Conservation (phyloP, 2,888 invertebrate species). For the Axea sp. region DNA sequence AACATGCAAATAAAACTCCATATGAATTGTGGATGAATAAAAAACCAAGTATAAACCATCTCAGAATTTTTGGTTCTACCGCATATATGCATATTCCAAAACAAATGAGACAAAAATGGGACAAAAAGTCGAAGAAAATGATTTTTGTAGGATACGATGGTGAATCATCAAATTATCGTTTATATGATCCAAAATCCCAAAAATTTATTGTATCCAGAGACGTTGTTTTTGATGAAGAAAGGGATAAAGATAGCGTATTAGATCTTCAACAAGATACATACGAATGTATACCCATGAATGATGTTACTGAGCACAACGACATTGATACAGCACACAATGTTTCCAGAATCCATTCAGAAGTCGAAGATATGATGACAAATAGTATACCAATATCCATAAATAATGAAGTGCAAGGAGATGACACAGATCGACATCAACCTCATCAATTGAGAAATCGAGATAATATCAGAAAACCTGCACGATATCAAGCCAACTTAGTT, state of each 20-base stretch:
- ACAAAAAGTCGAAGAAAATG: not conserved
- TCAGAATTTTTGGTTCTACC: conserved; percentile 1
- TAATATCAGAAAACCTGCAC: not conserved
- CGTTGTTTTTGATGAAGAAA: not conserved
- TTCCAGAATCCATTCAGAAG: no score
- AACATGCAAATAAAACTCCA: conserved; percentile 11
- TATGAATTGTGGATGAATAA: conserved; percentile 32
- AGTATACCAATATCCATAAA: no score
- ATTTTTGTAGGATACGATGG: conserved; percentile 21
- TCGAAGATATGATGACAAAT: not conserved
- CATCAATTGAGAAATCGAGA: conserved; percentile 6
- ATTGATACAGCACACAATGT: no score
- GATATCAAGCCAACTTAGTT: conserved; percentile 4
- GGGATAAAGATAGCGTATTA: no score
- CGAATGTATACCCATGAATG: no score
- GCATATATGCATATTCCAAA: not conserved
- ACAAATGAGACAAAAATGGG: not conserved
- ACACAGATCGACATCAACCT: no score
- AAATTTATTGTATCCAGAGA: not conserved
- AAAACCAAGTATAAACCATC: not conserved
- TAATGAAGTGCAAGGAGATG: no score
- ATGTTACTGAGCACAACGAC: no score
- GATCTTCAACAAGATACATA: no score
- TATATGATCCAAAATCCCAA: not conserved
- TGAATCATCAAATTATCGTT: not conserved